phyloP scores from a whole-genome alignment of 1,140 invertebrate genomes.

The Nasonia vitripennis region DNA sequence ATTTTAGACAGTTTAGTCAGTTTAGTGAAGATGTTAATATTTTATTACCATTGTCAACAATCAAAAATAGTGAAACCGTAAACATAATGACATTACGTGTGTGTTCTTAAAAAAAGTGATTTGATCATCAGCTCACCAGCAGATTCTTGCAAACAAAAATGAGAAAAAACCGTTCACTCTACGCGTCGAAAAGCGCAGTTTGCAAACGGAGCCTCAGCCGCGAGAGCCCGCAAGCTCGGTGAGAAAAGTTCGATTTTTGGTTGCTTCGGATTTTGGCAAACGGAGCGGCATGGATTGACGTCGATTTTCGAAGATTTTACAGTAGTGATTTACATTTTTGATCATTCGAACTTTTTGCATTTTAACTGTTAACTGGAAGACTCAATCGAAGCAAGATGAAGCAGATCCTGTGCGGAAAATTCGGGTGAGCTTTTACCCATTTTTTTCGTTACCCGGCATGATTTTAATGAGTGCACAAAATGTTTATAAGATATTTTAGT shows the following conservation, averaged over 20 bases:
- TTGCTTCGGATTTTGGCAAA: conserved; percentile 2
- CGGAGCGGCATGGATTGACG: conserved; percentile 26
- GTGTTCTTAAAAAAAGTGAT: neutral
- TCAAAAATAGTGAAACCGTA: too few species aligned
- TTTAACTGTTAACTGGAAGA: conserved; percentile 28
- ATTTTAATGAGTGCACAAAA: conserved; percentile 7
- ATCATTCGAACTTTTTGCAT: conserved; percentile 33
- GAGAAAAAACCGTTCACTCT: too few species aligned
- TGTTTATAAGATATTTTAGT: neutral
- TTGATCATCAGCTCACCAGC: neutral
- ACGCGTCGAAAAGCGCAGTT: neutral
- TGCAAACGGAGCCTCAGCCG: neutral
- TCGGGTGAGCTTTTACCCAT: conserved; percentile 71
- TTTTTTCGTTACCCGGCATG: conserved; percentile 27
- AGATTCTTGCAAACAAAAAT: neutral
- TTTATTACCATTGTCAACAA: neutral
- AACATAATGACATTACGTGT: neutral
- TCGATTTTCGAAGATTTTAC: conserved; percentile 35
- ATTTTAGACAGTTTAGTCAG: neutral
- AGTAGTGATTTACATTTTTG: conserved; percentile 25
- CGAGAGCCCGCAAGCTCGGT: conserved; percentile 13
- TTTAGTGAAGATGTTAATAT: neutral
- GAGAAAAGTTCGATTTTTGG: conserved; percentile 37
- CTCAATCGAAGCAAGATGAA: conserved; percentile 70
- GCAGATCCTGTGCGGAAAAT: conserved; percentile 75